These are phyloP conservation scores for Phorcus lineatus DNA, from an alignment of 2,888 invertebrate species.

Conservation along the genomic window DNA sequence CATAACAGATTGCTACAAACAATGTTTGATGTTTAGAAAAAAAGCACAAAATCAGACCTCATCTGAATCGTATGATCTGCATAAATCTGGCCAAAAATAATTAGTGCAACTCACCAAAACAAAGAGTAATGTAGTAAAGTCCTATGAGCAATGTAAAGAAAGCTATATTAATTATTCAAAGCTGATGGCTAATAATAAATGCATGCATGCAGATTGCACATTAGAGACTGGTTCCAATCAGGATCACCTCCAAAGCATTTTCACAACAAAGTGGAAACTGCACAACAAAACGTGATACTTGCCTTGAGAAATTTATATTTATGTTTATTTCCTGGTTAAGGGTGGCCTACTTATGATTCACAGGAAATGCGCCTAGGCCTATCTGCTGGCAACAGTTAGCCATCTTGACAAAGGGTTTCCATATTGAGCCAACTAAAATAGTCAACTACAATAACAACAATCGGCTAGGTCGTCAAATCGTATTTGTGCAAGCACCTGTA, in stretches of 20 bases:
- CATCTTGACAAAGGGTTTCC: constrained; percentile 18
- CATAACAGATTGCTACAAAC: no score
- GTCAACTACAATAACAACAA: constrained; percentile 8
- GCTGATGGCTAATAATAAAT: background rate
- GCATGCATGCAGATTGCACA: constrained; percentile 1
- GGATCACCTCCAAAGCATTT: background rate
- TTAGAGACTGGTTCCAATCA: background rate
- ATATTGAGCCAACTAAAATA: background rate
- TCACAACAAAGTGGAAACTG: constrained; percentile 11
- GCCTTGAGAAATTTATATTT: background rate
- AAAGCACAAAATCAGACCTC: no score
- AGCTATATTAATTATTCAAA: no score
- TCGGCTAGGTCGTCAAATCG: background rate
- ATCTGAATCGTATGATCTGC: no score
- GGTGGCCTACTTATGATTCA: constrained; percentile 12
- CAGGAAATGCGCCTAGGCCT: background rate
- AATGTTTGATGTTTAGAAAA: no score
- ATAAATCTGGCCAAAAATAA: no score
- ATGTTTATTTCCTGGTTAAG: constrained; percentile 14
- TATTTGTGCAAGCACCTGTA: constrained; percentile 13
- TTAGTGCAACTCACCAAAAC: no score
- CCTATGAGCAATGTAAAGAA: no score
- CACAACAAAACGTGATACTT: constrained; percentile 18
- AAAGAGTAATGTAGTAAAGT: no score
- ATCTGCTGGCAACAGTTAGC: constrained; percentile 13